Percentiles rank a stretch among this genome's conserved stretches.
phyloP scores from a whole-genome alignment of 2,113 vertebrate species.

The Rissa tridactyla region DNA sequence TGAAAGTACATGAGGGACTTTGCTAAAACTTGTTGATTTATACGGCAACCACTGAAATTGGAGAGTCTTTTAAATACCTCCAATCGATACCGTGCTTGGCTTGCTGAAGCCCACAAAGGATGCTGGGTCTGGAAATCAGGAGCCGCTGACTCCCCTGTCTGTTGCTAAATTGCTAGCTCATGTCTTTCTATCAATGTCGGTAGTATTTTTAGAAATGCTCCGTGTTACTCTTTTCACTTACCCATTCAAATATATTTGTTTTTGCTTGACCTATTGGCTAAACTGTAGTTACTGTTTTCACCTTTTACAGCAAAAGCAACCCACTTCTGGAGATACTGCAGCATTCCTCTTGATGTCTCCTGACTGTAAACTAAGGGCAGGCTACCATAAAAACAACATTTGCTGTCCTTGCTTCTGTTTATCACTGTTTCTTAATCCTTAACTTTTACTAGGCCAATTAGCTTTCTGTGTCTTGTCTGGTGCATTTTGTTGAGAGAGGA shows the following conservation, averaged over 20 bases:
- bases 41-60: neutral
- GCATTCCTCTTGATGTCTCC: neutral
- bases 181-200: neutral
- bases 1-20: neutral
- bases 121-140: neutral
- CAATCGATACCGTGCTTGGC: neutral
- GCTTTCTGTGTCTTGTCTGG: neutral
- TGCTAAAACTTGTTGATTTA: neutral
- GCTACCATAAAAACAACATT: neutral
- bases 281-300: neutral
- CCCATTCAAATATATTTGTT: neutral
- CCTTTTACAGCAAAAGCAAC: neutral
- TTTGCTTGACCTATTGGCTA: neutral
- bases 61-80: neutral
- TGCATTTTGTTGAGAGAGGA: neutral
- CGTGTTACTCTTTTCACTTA: neutral
- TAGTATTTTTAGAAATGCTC: constrained; percentile 31
- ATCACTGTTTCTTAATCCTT: neutral
- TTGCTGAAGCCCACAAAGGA: neutral
- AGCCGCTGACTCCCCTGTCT: neutral
- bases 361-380: neutral
- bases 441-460: neutral
- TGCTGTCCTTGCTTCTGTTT: neutral
- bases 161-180: constrained; percentile 9
- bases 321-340: neutral